A percentile compares a stretch with the other conserved stretches of the same genome.
These are phyloP conservation scores for Cryptoleucopteryx plumbea DNA, from an alignment of 2,113 vertebrate species.

Conservation along the genomic window DNA sequence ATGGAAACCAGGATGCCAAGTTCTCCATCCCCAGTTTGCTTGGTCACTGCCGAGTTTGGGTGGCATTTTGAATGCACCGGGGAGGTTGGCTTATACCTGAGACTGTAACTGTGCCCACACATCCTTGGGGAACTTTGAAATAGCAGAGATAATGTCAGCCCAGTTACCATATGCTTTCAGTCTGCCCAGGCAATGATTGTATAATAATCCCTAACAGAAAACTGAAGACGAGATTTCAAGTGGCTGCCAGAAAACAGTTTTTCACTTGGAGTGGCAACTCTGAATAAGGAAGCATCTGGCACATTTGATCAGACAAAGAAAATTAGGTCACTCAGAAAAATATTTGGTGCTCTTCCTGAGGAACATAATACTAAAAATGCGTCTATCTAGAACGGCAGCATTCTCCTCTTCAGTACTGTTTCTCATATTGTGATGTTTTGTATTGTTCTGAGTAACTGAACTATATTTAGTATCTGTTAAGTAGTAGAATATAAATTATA, in stretches of 20 bases:
- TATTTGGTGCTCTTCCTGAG: conserved; percentile 57
- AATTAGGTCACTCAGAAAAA: conserved; percentile 65
- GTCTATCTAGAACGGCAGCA: neutral
- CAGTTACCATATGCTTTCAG: conserved; percentile 56
- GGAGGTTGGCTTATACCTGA: neutral
- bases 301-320: conserved; percentile 67
- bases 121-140: conserved; percentile 21
- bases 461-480: conserved; percentile 43
- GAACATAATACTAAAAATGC: conserved; percentile 42
- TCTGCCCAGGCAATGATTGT: conserved; percentile 51
- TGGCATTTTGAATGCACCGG: neutral
- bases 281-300: conserved; percentile 68
- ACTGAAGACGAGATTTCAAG: conserved; percentile 58
- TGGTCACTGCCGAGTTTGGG: neutral
- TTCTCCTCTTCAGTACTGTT: neutral
- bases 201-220: conserved; percentile 61
- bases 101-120: neutral
- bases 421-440: conserved; percentile 14
- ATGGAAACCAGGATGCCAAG: neutral
- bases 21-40: neutral
- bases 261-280: conserved; percentile 62
- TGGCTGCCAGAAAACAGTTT: conserved; percentile 65
- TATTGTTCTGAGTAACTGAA: conserved; percentile 10
- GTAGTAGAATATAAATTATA: conserved; percentile 26
- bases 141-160: conserved; percentile 39